These are phyloP conservation scores for Caranx ignobilis DNA, from an alignment of 2,113 vertebrate genomes.

Conservation along the genomic window DNA sequence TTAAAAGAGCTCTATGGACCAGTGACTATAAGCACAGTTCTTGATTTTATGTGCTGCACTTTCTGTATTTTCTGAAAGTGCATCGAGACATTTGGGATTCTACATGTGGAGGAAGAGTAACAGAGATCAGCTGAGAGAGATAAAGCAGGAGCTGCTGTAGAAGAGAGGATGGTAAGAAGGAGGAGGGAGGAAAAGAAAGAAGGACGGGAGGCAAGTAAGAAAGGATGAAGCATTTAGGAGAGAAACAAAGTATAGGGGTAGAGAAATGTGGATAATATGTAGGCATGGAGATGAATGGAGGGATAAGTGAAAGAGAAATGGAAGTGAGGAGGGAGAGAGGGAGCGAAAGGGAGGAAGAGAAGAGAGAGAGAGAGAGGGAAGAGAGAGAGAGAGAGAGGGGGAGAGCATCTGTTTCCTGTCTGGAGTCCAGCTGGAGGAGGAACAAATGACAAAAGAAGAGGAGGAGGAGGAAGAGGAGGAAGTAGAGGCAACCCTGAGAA, in stretches of 20 bases:
- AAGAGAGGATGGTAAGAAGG: background rate
- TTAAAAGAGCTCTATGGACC: no score
- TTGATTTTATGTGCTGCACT: background rate
- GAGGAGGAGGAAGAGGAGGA: conserved; percentile 65
- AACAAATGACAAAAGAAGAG: conserved; percentile 78
- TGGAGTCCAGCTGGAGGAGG: conserved; percentile 78
- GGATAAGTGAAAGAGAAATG: conserved; percentile 3
- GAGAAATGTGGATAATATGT: background rate
- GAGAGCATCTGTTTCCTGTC: conserved; percentile 82
- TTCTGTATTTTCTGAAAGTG: background rate
- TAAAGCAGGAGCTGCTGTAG: background rate
- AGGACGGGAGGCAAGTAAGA: background rate
- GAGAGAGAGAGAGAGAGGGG: conserved; percentile 45
- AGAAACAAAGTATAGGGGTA: background rate
- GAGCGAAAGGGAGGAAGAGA: conserved; percentile 41
- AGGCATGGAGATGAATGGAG: background rate
- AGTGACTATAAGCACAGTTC: background rate
- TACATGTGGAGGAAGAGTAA: background rate
- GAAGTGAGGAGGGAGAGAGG: conserved; percentile 29
- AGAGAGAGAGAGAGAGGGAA: conserved; percentile 47
- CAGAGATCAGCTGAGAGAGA: background rate
- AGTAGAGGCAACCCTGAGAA: conserved; percentile 73
- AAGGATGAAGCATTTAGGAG: background rate
- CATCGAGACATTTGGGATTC: no score
- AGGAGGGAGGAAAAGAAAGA: background rate